Base-by-base conservation (phyloP, 2,888 invertebrate genomes). In the Limnephilus marmoratus region DNA sequence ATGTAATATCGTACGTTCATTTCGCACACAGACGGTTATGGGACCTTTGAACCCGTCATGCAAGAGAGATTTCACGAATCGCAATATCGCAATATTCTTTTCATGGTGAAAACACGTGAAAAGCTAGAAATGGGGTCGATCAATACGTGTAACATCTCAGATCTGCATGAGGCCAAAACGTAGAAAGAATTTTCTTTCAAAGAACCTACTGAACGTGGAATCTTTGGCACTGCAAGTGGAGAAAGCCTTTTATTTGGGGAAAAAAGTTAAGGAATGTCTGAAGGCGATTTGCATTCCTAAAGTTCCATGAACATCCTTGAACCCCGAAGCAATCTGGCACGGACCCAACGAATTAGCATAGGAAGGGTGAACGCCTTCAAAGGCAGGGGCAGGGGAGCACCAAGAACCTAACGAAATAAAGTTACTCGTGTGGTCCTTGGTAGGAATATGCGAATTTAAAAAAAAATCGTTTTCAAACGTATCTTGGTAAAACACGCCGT, bases 281-380 rank as follows among this genome's bases (percentile, higher is more conserved):
- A 83, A 83, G 53, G 34, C 83, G 83, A 83, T 83, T 83, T 83
- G 37, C 83, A 83, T 83, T 83, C 83, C 83, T 34, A 83, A 45
- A 85, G 85, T 85, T 85, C n/a, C 41, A 41, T 45, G 85, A n/a
- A 85, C 85, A 85, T 85, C 85, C 85, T 85, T 85, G 85, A 85
- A 85, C 85, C 45, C 85, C 45, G 41, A 18, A 85, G 85, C 45
- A 85, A 85, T 85, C 85, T 85, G 85, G 85, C 85, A 41, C 85
- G 41, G 41, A 18, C 41, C 85, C 85, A 85, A 83, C 45, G 85
- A 83, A 85, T 85, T 85, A 85, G 85, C 85, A 85, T 85, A 85
- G 85, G 13, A 85, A 85, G 45, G 85, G 85, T 37, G 37, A 85
- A 41, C 85, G n/a, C 83, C 83, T 37, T 45, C 85, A 24, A 24